Conservation (phyloP, 2,113 vertebrate genomes). For the Campylorhamphus procurvoides region DNA sequence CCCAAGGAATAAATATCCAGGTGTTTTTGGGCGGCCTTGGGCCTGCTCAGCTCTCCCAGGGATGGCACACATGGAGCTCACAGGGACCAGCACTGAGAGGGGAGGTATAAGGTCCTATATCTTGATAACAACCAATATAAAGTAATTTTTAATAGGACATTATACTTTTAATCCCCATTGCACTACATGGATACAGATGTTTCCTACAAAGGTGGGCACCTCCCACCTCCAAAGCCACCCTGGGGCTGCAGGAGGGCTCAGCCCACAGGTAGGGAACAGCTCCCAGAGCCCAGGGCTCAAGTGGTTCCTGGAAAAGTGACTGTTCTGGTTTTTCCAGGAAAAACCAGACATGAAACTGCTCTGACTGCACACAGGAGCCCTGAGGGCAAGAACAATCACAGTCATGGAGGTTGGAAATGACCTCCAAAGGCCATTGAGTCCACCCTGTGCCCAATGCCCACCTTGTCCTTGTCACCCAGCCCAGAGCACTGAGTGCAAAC, state of each 20-base stretch:
- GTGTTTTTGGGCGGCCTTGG: background rate
- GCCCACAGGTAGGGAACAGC: rapidly evolving
- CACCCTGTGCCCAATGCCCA: background rate
- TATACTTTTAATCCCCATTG: background rate
- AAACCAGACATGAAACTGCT: background rate
- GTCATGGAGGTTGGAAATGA: background rate
- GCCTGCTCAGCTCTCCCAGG: rapidly evolving
- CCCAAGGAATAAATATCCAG: rapidly evolving
- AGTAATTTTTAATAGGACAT: background rate
- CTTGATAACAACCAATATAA: rapidly evolving
- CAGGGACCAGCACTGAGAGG: background rate
- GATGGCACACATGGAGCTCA: rapidly evolving
- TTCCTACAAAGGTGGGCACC: too few species aligned
- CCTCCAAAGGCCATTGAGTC: background rate
- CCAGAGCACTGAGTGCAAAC: background rate
- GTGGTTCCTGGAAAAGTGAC: background rate
- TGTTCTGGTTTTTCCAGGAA: background rate
- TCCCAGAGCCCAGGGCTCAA: background rate
- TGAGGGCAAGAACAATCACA: background rate
- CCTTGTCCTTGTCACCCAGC: background rate
- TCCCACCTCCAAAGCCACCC: rapidly evolving
- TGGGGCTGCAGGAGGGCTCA: background rate
- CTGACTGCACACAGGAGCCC: background rate
- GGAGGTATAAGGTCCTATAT: background rate
- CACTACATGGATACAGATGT: rapidly evolving